Evolutionary conservation across 2,797 vertebrate genomes (phyloP), one percentile per base, ranked within the genome.

Genomic region (Denticeps clupeoides): DNA sequence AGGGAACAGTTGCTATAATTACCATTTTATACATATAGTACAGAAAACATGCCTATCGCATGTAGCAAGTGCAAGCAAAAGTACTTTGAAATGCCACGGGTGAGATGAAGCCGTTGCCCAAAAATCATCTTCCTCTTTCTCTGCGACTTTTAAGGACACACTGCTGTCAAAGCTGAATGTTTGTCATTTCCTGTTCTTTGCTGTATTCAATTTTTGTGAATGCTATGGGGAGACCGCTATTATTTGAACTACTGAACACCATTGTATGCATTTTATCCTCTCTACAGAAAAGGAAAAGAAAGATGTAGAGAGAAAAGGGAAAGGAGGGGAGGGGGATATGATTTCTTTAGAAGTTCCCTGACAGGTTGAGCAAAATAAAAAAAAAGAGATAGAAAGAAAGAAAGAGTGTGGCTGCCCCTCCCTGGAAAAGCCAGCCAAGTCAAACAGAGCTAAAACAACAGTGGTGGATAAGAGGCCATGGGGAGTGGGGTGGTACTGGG

Each of bases 361-460:
- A 83, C 84, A 84, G 80, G 83, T 84, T 81, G 79, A 64, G 72
- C 70, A 75, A 74, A 78, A 38, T 21, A 31, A 26, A 48, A 28
- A 27, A 27, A 53, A 53, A 50, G 43, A 46, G 21, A n/a, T 1
- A 11, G 37, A 33, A 16, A 16, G 43, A 32, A 23, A 38, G 38
- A 77, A 77, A 59, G 66, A 72, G 73, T 49, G 4, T 55, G 69
- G 72, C 69, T 65, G 78, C 83, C 75, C 79, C 82, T 82, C 83
- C 84, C 80, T 83, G 75, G 42, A 62, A 67, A 69, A 76, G 71
- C 65, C 74, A 76, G 82, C 83, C 83, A 84, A 86, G 74, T 75
- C 78, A 87, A 85, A 87, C 80, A 84, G 80, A 75, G 72, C 73
- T 62, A 79, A 74, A 83, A 82, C 80, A 83, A 83, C 81, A 81